Base-by-base conservation (phyloP, 2,888 invertebrate genomes). In the Aradus depressus region DNA sequence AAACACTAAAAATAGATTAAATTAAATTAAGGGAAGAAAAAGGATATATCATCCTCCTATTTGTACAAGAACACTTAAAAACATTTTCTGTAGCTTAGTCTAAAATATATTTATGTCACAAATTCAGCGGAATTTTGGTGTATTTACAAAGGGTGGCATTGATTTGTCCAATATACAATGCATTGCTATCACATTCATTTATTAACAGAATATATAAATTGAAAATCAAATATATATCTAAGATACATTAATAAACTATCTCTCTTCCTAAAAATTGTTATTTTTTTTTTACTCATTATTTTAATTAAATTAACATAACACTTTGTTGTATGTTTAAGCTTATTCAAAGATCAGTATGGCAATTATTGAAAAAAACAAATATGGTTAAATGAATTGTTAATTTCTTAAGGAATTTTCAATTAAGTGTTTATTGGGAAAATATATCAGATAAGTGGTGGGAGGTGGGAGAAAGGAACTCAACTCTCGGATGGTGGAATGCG, bases 81-180 rank as follows among this genome's bases (percentile, higher is more conserved):
- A 18, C 34, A 16, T 16, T 34, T 14, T 34, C 14, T 34, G n/a
- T n/a, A n/a, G n/a, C n/a, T 47, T 38, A 47, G 26, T 34, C 47
- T 47, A 47, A 47, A 47, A 47, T 47, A 47, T 47, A 47, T 47
- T 37, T 47, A 37, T 47, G 23, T 35, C 38, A 14, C 25, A 44
- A 44, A 28, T 44, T 44, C 35, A 44, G n/a, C n/a, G n/a, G 38
- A 47, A 37, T 44, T 26, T 25, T 23, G 28, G 51, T 51, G 51
- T 51, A 51, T 51, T 16, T 51, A 51, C 51, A 51, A 51, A 47
- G 26, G 22, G 51, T 51, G 51, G 51, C 51, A 51, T 44, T 51
- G 51, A 51, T 44, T 51, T 51, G 51, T 51, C 51, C 44, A 51
- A 32, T 41, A 43, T 22, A 38, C 21, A 39, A 19, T 39, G n/a